Base-by-base conservation (phyloP, 2,113 vertebrate genomes). In the Hippocampus abdominalis region DNA sequence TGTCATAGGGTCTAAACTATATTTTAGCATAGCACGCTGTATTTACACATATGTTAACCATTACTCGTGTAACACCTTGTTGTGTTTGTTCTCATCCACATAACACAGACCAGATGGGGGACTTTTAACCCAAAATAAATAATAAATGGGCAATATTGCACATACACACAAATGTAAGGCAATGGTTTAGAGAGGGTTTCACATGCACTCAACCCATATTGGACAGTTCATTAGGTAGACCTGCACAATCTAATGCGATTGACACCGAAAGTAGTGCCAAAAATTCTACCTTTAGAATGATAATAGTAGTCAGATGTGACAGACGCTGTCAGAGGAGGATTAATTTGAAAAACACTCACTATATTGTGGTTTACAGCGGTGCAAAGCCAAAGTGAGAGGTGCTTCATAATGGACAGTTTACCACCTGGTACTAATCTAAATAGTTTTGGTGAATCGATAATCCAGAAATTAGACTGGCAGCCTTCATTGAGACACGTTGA, bases 51-150 rank as follows among this genome's bases (percentile, higher is more conserved):
- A 62, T 66, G 70, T 48, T 20, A n/a, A 61, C 44, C 23, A 69
- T 75, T 61, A 72, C 16, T 64, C 60, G 9, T 69, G 42, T n/a
- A 25, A 46, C 66, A 51, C 20, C 53, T 10, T 71, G 56, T 25
- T 78, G 61, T 65, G 46, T 70, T 72, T 78, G 23, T 73, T 25
- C 36, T 51, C 18, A 56, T 57, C 10, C 49, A 60, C 40, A 64
- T 39, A 60, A 69, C 44, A 53, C 21, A 4, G 5, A 54, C 3
- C 7, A 70, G 21, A 53, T 29, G 36, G 59, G 18, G 27, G 40
- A 53, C 10, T 53, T 71, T 70, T 71, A 56, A 48, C 32, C 10
- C 11, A 32, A 23, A 73, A 51, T 16, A 36, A 6, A 6, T 6
- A 36, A 36, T 36, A 49, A 15, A 21, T 67, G 8, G 8, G 29